Evolutionary conservation across 2,797 vertebrate genomes (phyloP).

Genomic region (Cephalopachus bancanus): DNA sequence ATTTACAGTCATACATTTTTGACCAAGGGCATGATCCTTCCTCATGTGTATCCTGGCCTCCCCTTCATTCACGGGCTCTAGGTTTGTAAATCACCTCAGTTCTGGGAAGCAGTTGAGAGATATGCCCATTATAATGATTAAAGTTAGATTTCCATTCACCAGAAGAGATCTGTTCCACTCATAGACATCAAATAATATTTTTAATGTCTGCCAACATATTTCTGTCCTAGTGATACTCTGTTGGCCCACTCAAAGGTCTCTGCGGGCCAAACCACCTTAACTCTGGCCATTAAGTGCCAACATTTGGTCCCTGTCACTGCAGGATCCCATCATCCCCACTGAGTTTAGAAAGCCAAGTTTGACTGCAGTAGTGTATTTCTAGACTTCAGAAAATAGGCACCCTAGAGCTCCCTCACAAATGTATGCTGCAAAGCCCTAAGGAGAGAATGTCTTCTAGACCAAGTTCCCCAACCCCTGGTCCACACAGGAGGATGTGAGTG

Average conservation of each 20-base stretch:
- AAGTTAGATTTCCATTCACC: neutral
- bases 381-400: neutral
- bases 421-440: neutral
- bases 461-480: too few relatives aligned
- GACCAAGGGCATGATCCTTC: neutral
- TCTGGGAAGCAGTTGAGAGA: neutral
- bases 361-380: neutral
- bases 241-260: neutral
- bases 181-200: neutral
- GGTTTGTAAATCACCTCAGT: neutral
- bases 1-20: neutral
- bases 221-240: neutral
- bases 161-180: neutral
- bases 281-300: neutral
- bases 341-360: neutral
- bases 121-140: constrained; percentile 52
- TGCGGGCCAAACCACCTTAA: neutral
- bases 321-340: neutral
- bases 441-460: neutral
- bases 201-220: neutral
- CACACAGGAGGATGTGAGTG: too few relatives aligned
- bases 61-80: neutral
- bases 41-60: neutral
- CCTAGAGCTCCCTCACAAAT: neutral
- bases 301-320: neutral